Base-by-base conservation (phyloP, 2,888 invertebrate genomes). In the Agrilus biguttatus region DNA sequence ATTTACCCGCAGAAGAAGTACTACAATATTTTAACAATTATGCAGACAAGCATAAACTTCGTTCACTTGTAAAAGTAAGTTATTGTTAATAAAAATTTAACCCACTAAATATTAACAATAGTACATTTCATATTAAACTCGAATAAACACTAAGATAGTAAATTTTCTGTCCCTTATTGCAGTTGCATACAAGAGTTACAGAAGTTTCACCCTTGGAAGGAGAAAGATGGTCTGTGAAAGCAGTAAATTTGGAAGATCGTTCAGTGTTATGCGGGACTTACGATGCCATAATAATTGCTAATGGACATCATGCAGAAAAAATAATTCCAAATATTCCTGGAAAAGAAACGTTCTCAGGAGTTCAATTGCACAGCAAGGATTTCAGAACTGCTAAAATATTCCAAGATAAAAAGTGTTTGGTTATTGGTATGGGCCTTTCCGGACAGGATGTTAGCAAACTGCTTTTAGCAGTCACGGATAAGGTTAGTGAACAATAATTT, bases 361-460 rank as follows among this genome's bases (percentile, higher is more conserved):
- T 50, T 34, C 57, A 57, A 43, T 50, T 65, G 13, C 92, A 93
- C 68, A 90, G 89, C 57, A 89, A 90, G 61, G 78, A 84, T 58
- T 93, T 89, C 65, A 72, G 91, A 46, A 69, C 71, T 6, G 78
- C 85, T 0, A 77, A 80, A 36, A 60, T 69, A 19, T 92, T 80
- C 62, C 51, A 65, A 33, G 76, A 69, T 45, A 75, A 77, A 58
- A 71, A 65, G 8, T 87, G 92, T 0, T 72, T 87, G 28, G 77
- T 90, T 12, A 69, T 92, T 33, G 92, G 92, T 2, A 88, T 86
- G 1, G 88, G 86, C 0, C 83, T 88, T 17, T 90, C 90, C 5
- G 92, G 90, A 14, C 72, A 79, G 63, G 84, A 85, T 60, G 75
- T 85, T 37, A 75, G 80, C 0, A 57, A 76, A 39, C 78, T 81